Base-by-base conservation (phyloP, 2,797 vertebrate species). In the Chromis chromis region DNA sequence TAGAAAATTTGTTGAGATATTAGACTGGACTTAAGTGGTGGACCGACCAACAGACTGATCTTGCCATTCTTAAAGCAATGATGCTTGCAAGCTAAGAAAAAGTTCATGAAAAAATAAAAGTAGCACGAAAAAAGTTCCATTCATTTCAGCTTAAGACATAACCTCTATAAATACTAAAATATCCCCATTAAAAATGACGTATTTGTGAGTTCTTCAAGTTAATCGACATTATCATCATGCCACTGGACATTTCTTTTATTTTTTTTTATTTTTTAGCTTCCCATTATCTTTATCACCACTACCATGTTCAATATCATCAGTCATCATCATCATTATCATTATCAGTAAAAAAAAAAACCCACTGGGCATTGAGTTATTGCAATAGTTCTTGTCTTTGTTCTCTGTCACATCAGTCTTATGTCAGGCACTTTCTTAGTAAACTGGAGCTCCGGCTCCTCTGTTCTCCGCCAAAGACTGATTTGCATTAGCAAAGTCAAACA, bases 401-500 rank as follows among this genome's bases (percentile, higher is more conserved):
- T 46, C 40, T 25, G 70, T 74, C 77, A 78, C 78, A 77, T 86
- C 86, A 70, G 65, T 36, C 62, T 40, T 10, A 28, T 50, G 57
- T 81, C 82, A 79, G 65, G 19, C 64, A 27, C 70, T 73, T 60
- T 70, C 79, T 68, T 55, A 57, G 74, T 63, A 17, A 68, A 76
- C 66, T 46, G 55, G 59, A 67, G 71, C 72, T 52, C n/a, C 13
- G 61, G 31, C 71, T 25, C 65, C 62, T 53, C 40, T 48, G 70
- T 72, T 79, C 74, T 68, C 66, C 6, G 49, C 57, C 71, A 79
- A 71, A 82, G 60, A 81, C 82, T 85, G 65, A 88, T 89, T 89
- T 85, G 77, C 85, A 90, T 90, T 76, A 76, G 77, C 86, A 88
- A 93, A 92, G 82, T 91, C 88, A 87, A 85, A 91, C 75, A 74